phyloP scores from a whole-genome alignment of 1,140 invertebrate genomes.

The Pseudomyrmex sp. region DNA sequence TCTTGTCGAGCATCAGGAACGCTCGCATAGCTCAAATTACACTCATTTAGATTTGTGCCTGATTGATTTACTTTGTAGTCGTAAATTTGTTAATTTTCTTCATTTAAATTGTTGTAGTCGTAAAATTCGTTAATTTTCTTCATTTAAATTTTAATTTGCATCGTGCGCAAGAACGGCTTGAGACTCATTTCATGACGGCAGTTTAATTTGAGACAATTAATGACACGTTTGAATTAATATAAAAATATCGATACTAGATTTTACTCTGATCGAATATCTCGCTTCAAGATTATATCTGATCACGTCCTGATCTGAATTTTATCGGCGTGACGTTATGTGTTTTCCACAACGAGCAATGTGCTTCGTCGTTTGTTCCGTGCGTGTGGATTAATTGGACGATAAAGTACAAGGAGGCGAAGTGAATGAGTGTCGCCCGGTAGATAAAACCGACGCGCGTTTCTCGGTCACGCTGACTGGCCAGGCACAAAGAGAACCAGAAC shows the following conservation, averaged over 20 bases:
- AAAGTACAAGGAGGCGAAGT: conserved; percentile 51
- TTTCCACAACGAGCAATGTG: conserved; percentile 4
- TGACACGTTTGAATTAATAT: conserved; percentile 1
- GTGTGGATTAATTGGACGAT: conserved; percentile 68
- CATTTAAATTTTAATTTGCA: conserved; percentile 14
- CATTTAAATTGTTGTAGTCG: not conserved
- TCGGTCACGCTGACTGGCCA: conserved; percentile 71
- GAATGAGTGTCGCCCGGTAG: conserved; percentile 61
- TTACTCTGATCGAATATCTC: conserved; percentile 10
- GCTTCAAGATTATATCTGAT: conserved; percentile 32
- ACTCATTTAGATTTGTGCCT: not conserved
- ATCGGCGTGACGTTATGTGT: conserved; percentile 39
- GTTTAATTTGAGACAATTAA: conserved; percentile 10
- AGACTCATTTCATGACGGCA: not conserved
- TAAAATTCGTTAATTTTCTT: not conserved
- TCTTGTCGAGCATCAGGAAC: not conserved
- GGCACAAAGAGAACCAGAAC: conserved; percentile 70
- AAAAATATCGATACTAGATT: conserved; percentile 2
- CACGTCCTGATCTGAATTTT: conserved; percentile 32
- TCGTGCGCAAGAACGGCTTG: not conserved
- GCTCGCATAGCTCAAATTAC: not conserved
- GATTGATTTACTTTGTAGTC: not conserved
- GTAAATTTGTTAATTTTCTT: conserved; percentile 1
- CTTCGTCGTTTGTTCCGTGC: conserved; percentile 44
- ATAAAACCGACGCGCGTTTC: conserved; percentile 68